Percentiles rank a stretch among this genome's conserved stretches.
These are phyloP conservation scores for Sphaerodactylus townsendi DNA, from an alignment of 2,113 vertebrate species.

Conservation along the genomic window DNA sequence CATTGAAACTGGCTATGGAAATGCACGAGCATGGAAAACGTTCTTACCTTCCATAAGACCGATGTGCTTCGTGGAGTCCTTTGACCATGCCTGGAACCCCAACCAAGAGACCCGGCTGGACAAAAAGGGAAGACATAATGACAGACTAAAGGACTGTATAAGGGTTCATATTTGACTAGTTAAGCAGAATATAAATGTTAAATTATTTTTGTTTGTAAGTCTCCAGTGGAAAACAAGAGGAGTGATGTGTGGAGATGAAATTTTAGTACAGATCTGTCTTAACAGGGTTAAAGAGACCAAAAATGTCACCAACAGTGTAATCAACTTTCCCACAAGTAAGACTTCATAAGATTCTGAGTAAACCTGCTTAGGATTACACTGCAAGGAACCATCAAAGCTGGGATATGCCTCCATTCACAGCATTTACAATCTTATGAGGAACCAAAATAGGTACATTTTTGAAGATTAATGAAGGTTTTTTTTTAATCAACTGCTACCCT, in stretches of 20 bases:
- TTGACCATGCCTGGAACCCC: slow-evolving; percentile 93
- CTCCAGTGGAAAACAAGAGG: rapidly evolving
- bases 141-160: neutral
- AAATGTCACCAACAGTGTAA: neutral
- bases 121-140: slow-evolving; percentile 26
- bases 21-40: neutral
- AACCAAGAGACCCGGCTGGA: slow-evolving; percentile 89
- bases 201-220: neutral
- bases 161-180: neutral
- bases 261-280: neutral
- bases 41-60: slow-evolving; percentile 91
- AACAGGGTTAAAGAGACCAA: neutral
- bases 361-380: too few species aligned
- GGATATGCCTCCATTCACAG: neutral
- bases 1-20: neutral
- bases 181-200: neutral
- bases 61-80: slow-evolving; percentile 90
- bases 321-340: neutral
- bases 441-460: slow-evolving; percentile 27
- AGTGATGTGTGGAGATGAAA: neutral
- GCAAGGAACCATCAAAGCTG: neutral
- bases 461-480: slow-evolving; percentile 24
- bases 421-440: neutral
- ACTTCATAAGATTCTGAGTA: too few species aligned
- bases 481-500: neutral